A percentile compares a stretch with the other conserved stretches of the same genome.
These are phyloP conservation scores for Lontra canadensis DNA, from an alignment of 2,113 vertebrate species.

Conservation along the genomic window DNA sequence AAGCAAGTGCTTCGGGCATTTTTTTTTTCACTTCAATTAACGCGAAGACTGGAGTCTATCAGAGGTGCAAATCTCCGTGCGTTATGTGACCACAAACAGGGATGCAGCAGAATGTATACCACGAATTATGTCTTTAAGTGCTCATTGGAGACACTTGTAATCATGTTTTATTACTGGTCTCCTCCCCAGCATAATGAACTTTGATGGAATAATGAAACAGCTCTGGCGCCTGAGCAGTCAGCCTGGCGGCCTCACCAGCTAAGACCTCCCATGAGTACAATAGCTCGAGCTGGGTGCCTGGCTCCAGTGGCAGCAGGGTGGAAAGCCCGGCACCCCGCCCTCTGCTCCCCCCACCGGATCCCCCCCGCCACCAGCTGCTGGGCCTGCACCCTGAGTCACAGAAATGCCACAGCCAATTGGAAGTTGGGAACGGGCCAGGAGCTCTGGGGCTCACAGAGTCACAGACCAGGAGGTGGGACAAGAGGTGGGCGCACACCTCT, in stretches of 20 bases:
- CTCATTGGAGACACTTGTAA: conserved; percentile 84
- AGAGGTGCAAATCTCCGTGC: conserved; percentile 79
- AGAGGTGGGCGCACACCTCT: not conserved
- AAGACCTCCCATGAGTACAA: conserved; percentile 86
- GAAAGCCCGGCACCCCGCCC: conserved; percentile 77
- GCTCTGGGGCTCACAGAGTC: rapidly evolving
- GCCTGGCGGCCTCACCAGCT: conserved; percentile 79
- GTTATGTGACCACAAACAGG: conserved; percentile 80
- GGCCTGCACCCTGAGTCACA: conserved; percentile 62
- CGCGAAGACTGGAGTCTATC: conserved; percentile 72
- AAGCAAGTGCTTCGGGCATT: conserved; percentile 71
- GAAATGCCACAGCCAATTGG: not conserved
- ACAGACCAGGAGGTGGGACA: rapidly evolving
- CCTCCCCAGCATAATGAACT: conserved; percentile 85
- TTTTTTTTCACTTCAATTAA: conserved; percentile 74
- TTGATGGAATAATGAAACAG: conserved; percentile 87
- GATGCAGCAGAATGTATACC: conserved; percentile 80
- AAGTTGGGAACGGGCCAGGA: not conserved
- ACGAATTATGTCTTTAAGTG: conserved; percentile 84
- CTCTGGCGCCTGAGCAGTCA: conserved; percentile 84
- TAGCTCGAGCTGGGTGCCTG: conserved; percentile 62
- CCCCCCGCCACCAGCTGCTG: conserved; percentile 45
- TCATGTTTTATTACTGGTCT: conserved; percentile 85
- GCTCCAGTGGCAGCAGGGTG: conserved; percentile 71
- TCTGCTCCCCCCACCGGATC: not conserved